Evolutionary conservation across 2,113 vertebrate species (phyloP).

Genomic region (Tachuris rubrigastra): DNA sequence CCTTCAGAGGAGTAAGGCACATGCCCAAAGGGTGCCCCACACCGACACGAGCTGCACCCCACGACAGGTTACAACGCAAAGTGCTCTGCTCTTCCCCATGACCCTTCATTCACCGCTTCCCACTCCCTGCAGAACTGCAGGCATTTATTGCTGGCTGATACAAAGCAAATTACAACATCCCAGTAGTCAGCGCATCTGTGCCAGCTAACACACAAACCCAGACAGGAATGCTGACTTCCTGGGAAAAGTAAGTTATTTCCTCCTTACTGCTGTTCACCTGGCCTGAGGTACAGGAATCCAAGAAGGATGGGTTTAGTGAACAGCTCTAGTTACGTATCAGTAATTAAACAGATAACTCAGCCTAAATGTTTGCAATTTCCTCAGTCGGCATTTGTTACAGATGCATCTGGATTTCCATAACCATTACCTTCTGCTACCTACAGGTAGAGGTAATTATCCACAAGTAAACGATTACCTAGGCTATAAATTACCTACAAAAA

Average conservation of each 20-base stretch:
- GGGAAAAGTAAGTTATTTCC: rapidly evolving
- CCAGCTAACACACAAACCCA: neutral
- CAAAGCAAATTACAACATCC: neutral
- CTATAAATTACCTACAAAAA: constrained; percentile 73
- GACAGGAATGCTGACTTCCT: neutral
- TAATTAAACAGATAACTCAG: constrained; percentile 63
- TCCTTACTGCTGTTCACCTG: neutral
- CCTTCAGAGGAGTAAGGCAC: neutral
- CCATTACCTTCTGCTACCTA: constrained; percentile 57
- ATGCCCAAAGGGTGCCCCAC: neutral
- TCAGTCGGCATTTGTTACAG: neutral
- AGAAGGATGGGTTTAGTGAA: neutral
- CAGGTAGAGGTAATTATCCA: constrained; percentile 69
- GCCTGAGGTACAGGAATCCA: neutral
- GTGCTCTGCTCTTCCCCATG: neutral
- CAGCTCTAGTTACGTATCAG: neutral
- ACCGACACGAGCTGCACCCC: rapidly evolving
- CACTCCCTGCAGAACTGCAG: neutral
- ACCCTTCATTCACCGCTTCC: neutral
- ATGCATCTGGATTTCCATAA: constrained; percentile 55
- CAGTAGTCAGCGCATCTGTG: neutral
- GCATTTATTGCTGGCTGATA: neutral
- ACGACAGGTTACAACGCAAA: rapidly evolving
- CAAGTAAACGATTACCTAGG: constrained; percentile 58
- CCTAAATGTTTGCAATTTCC: constrained; percentile 27